A percentile compares a stretch with the other conserved stretches of the same genome.
Evolutionary conservation across 2,797 vertebrate genomes (phyloP).

Genomic region (Sandelia bainsii): DNA sequence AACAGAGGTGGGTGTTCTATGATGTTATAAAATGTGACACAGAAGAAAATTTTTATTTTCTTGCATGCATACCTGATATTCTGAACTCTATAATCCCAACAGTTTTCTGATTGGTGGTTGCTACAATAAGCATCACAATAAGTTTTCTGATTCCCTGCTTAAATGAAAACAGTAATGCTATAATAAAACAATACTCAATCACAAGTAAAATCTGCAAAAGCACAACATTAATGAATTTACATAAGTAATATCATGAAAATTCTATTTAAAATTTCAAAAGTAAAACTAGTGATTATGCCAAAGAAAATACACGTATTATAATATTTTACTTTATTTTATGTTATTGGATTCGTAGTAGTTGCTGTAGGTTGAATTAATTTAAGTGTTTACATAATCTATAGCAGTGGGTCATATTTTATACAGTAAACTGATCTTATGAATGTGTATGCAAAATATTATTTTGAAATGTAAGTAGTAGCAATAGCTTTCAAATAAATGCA

Average conservation of each 20-base stretch:
- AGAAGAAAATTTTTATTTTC: constrained; percentile 16
- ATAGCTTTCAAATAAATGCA: neutral
- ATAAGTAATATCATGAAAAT: neutral
- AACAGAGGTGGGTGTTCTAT: constrained; percentile 10
- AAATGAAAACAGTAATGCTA: neutral
- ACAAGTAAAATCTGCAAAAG: neutral
- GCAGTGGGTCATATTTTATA: neutral
- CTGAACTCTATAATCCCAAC: constrained; percentile 12
- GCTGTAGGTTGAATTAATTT: neutral
- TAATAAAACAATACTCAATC: neutral
- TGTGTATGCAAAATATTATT: neutral
- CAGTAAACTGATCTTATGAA: neutral
- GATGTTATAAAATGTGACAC: neutral
- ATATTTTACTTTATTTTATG: too few species aligned
- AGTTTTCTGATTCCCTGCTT: neutral
- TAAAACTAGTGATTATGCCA: neutral
- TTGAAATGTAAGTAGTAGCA: too few species aligned
- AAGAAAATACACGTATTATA: neutral
- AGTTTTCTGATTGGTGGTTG: neutral
- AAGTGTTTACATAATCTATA: neutral
- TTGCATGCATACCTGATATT: constrained; percentile 17
- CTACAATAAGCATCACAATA: neutral
- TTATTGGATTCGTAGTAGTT: neutral
- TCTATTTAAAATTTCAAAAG: too few species aligned
- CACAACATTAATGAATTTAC: neutral